These are phyloP conservation scores for Alviniconcha strummeri DNA, from an alignment of 2,888 invertebrate genomes.

Conservation along the genomic window DNA sequence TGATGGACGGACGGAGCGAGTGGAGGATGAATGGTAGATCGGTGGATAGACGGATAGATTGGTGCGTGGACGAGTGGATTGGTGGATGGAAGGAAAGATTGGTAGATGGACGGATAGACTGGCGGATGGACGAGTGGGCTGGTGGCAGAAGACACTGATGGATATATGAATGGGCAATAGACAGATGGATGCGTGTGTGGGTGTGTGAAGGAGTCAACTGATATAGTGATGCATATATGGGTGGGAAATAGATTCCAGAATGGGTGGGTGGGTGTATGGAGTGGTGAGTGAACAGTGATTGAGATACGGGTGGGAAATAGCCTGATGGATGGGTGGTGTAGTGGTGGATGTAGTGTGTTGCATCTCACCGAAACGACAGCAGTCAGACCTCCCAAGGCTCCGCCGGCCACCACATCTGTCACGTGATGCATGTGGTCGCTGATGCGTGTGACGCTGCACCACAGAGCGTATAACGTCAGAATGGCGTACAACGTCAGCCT, in stretches of 20 bases:
- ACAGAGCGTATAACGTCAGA: slow-evolving; percentile 82
- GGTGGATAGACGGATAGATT: too few relatives aligned
- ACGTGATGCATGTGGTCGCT: slow-evolving; percentile 98
- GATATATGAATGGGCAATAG: too few relatives aligned
- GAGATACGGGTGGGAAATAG: too few relatives aligned
- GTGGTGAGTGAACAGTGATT: too few relatives aligned
- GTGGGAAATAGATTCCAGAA: background rate
- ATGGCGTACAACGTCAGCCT: slow-evolving; percentile 89
- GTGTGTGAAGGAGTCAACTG: background rate
- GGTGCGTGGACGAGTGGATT: too few relatives aligned
- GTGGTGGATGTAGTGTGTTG: background rate
- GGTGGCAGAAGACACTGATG: too few relatives aligned
- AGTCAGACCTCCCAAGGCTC: slow-evolving; percentile 74
- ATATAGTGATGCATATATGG: background rate
- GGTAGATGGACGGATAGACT: too few relatives aligned
- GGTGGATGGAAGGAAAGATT: too few relatives aligned
- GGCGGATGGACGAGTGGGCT: too few relatives aligned
- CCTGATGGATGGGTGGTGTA: background rate
- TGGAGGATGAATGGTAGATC: too few relatives aligned
- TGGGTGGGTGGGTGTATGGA: too few relatives aligned
- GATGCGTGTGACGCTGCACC: slow-evolving; percentile 83
- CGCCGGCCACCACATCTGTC: slow-evolving; percentile 93
- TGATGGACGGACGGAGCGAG: too few relatives aligned
- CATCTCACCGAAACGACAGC: slow-evolving; percentile 67
- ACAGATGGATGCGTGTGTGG: background rate